Evolutionary conservation across 1,140 invertebrate species (phyloP), one percentile per base, ranked within the genome.

Genomic region (Oryzaephilus surinamensis): DNA sequence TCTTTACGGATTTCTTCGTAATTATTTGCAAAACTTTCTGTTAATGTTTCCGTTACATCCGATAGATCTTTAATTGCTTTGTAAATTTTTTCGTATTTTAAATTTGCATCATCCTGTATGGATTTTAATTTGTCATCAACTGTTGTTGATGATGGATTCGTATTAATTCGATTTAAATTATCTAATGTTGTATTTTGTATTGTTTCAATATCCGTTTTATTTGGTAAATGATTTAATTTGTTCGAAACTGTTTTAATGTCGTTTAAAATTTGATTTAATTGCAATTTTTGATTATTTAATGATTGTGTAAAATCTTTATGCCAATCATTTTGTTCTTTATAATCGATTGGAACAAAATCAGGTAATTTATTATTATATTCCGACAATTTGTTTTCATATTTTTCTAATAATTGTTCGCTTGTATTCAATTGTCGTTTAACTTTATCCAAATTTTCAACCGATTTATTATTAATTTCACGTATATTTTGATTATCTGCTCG

Each of bases 1-100:
- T 77, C 74, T 6, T 33, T 30, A 19, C 43, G 36, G 16, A 82
- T 50, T 11, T 73, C 59, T 23, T 66, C 69, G 43, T 73, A 76
- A 35, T 71, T 76, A 32, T 62, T 60, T 4, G 70, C 67, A 32
- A 78, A 65, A 43, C 72, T 67, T 10, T 58, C 60, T 40, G 69
- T 72, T 26, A 74, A 64, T 26, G 58, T 63, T 31, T 72, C 71
- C 4, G 69, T 66, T 48, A 71, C 65, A 0, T 66, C 66, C 40
- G 66, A 64, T 37, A 72, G 55, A 28, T 71, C 65, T 3, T 66
- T 67, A 6, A 77, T 56, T 18, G 66, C 70, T 6, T 60, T 61
- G 19, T 64, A 61, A n/a, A 44, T 3, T 54, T 52, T 12, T 58
- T 57, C 18, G 58, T 57, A 55, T 67, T 60, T 39, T 61, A 58